These are phyloP conservation scores for Ennomos erosarius DNA, from an alignment of 2,888 invertebrate species.

Conservation along the genomic window DNA sequence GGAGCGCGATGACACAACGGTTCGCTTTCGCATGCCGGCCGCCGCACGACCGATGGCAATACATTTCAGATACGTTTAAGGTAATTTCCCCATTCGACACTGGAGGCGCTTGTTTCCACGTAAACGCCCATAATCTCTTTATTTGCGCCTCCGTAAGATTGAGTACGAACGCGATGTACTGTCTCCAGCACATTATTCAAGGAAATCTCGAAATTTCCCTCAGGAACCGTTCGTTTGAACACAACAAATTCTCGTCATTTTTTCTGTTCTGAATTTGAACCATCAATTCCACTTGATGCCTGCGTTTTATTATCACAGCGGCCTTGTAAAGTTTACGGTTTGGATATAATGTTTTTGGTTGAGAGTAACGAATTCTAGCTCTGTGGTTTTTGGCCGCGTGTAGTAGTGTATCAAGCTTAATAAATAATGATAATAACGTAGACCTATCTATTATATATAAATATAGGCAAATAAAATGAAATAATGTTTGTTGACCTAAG, in stretches of 20 bases:
- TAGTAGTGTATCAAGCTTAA: too few species aligned
- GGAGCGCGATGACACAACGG: too few species aligned
- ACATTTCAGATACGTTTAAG: not conserved
- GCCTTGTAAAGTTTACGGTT: conserved; percentile 13
- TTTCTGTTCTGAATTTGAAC: conserved; percentile 29
- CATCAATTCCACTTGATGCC: conserved; percentile 29
- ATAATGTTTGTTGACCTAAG: too few species aligned
- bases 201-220: conserved; percentile 38
- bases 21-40: too few species aligned
- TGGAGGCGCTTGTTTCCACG: not conserved
- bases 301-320: conserved; percentile 12
- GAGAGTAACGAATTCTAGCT: too few species aligned
- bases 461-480: too few species aligned
- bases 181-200: conserved; percentile 26
- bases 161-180: conserved; percentile 30
- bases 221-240: conserved; percentile 38
- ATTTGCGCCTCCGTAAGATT: conserved; percentile 38
- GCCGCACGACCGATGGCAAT: too few species aligned
- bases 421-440: too few species aligned
- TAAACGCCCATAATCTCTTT: conserved; percentile 27
- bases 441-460: too few species aligned
- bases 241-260: conserved; percentile 37
- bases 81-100: not conserved
- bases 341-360: not conserved
- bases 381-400: not conserved